Conservation (phyloP, 2,113 vertebrate species). For the Tychaedon coryphoeus region DNA sequence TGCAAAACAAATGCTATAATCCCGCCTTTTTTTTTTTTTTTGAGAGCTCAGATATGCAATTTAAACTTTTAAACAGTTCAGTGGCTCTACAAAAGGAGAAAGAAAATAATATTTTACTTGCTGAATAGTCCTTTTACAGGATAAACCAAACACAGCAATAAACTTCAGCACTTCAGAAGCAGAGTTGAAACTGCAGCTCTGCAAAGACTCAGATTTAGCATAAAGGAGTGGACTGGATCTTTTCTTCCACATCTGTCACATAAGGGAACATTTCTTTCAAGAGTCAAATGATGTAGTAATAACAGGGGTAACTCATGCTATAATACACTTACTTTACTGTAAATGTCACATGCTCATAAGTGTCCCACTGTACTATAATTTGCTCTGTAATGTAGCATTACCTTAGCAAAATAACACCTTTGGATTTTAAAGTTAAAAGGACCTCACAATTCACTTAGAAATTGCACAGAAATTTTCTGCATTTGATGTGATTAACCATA, state of each 20-base stretch:
- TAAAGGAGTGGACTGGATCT: neutral
- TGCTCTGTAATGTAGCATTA: neutral
- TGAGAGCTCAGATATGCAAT: neutral
- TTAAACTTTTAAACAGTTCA: neutral
- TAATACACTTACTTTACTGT: neutral
- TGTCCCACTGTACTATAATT: conserved; percentile 15
- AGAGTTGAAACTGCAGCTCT: neutral
- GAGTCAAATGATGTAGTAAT: neutral
- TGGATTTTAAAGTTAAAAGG: neutral
- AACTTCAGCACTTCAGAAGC: neutral
- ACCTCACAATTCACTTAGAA: neutral
- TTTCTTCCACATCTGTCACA: neutral
- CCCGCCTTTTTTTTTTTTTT: neutral
- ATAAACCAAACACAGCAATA: neutral
- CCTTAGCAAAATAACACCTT: neutral
- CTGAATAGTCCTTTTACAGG: neutral
- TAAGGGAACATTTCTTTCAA: neutral
- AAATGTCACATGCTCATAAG: neutral
- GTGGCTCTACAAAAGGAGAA: neutral
- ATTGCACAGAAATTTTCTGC: neutral
- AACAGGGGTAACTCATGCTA: neutral
- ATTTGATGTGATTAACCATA: neutral
- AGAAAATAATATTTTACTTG: neutral
- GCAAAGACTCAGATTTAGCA: neutral
- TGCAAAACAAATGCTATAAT: neutral